Percentiles rank a stretch among this genome's conserved stretches.
phyloP scores from a whole-genome alignment of 2,888 invertebrate species.

The Lottia gigantea region DNA sequence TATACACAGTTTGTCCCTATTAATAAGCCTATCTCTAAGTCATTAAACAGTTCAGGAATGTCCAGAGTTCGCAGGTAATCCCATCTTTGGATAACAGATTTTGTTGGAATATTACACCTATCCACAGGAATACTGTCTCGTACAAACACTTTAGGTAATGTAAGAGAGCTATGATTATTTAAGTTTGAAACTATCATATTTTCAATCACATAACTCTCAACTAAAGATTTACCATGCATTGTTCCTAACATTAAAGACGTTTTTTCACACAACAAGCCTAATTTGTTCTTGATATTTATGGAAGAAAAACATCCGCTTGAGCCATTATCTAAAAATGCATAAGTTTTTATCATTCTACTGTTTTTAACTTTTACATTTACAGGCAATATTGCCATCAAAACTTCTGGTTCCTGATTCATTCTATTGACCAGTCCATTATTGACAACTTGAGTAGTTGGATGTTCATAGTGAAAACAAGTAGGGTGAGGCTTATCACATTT shows the following conservation, averaged over 20 bases:
- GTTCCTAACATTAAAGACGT: background rate
- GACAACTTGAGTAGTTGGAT: background rate
- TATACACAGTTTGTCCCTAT: background rate
- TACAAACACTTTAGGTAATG: slow-evolving; percentile 7
- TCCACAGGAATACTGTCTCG: slow-evolving; percentile 12
- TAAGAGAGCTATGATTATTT: background rate
- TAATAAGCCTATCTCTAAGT: slow-evolving; percentile 18
- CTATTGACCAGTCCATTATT: no score
- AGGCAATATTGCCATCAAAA: background rate
- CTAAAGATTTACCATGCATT: background rate
- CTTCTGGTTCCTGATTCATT: background rate
- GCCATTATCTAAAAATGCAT: background rate
- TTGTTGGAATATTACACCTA: slow-evolving; percentile 12
- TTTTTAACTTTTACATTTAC: background rate
- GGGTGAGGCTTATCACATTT: slow-evolving; percentile 10
- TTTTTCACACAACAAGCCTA: background rate
- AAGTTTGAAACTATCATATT: background rate
- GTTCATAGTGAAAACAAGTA: background rate
- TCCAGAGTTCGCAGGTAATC: slow-evolving; percentile 7
- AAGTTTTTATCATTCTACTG: background rate
- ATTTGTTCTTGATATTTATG: background rate
- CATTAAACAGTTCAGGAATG: background rate
- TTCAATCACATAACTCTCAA: background rate
- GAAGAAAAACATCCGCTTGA: background rate
- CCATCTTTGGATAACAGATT: slow-evolving; percentile 11